Evolutionary conservation across 2,113 vertebrate genomes (phyloP).

Genomic region (Aspiorhynchus laticeps): DNA sequence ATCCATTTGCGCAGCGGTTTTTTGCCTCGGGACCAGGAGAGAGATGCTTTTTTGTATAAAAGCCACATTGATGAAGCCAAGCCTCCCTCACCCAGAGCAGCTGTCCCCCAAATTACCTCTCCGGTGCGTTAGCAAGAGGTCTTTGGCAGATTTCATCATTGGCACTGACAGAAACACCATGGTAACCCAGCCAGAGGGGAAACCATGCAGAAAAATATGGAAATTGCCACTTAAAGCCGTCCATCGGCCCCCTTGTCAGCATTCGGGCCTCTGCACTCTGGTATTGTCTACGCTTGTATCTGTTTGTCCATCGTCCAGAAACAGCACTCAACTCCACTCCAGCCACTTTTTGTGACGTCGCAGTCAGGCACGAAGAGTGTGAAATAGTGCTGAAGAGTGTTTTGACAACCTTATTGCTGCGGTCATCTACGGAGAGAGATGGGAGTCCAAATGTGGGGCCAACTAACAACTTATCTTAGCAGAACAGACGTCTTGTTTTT

Average conservation of each 20-base stretch:
- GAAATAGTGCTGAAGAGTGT: conserved; percentile 24
- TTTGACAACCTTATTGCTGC: conserved; percentile 26
- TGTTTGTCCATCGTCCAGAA: conserved; percentile 27
- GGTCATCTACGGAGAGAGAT: conserved; percentile 21
- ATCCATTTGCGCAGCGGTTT: not conserved
- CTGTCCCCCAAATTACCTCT: conserved; percentile 66
- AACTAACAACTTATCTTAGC: conserved; percentile 20
- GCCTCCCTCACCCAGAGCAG: conserved; percentile 40
- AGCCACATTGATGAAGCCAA: conserved; percentile 37
- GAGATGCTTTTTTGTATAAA: conserved; percentile 35
- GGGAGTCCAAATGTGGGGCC: not conserved
- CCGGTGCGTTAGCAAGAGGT: conserved; percentile 57
- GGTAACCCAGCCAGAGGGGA: conserved; percentile 60
- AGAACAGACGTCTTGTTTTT: not conserved
- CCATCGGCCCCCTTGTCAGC: conserved; percentile 56
- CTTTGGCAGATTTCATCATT: conserved; percentile 64
- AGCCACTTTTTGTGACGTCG: not conserved
- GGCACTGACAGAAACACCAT: conserved; percentile 60
- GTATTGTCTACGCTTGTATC: conserved; percentile 33
- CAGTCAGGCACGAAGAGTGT: conserved; percentile 1
- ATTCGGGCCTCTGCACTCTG: conserved; percentile 45
- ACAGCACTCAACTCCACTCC: conserved; percentile 6
- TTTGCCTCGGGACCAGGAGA: conserved; percentile 8
- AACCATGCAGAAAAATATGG: conserved; percentile 67
- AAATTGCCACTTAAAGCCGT: conserved; percentile 66